A percentile compares a stretch with the other conserved stretches of the same genome.
Evolutionary conservation across 1,140 invertebrate genomes (phyloP).

Genomic region (Musca domestica): DNA sequence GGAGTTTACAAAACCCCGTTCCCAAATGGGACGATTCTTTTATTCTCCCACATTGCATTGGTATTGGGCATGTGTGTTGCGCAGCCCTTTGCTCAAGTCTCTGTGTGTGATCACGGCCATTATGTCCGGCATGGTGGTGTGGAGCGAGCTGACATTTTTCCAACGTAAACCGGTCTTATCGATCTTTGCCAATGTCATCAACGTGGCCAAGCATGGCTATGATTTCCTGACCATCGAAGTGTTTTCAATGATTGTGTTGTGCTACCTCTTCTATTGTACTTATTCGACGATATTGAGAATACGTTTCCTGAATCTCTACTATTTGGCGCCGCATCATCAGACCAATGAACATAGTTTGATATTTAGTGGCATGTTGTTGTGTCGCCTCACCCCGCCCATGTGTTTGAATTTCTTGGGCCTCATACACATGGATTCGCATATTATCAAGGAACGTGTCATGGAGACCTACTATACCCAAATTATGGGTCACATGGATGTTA

Average conservation of each 20-base stretch:
- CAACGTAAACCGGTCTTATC: conserved; percentile 86
- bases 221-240: conserved; percentile 95
- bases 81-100: conserved; percentile 71
- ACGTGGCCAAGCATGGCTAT: conserved; percentile 75
- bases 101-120: conserved; percentile 72
- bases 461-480: conserved; percentile 66
- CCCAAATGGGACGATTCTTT: conserved; percentile 59
- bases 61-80: conserved; percentile 90
- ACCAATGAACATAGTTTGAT: conserved; percentile 98
- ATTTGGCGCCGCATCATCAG: conserved; percentile 94
- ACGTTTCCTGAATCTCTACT: conserved; percentile 93
- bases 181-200: conserved; percentile 90
- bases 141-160: conserved; percentile 99
- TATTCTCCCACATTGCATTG: conserved; percentile 78
- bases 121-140: conserved; percentile 88
- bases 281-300: conserved; percentile 98
- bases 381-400: conserved; percentile 94
- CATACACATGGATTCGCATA: conserved; percentile 97
- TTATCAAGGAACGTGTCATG: conserved; percentile 70
- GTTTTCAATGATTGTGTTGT: conserved; percentile 84
- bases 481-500: conserved; percentile 99
- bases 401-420: conserved; percentile 97
- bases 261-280: conserved; percentile 94
- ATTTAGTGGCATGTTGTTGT: conserved; percentile 97
- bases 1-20: conserved; percentile 65